Percentiles rank a stretch among this genome's conserved stretches.
Evolutionary conservation across 2,113 vertebrate genomes (phyloP).

Genomic region (Elgaria multicarinata): DNA sequence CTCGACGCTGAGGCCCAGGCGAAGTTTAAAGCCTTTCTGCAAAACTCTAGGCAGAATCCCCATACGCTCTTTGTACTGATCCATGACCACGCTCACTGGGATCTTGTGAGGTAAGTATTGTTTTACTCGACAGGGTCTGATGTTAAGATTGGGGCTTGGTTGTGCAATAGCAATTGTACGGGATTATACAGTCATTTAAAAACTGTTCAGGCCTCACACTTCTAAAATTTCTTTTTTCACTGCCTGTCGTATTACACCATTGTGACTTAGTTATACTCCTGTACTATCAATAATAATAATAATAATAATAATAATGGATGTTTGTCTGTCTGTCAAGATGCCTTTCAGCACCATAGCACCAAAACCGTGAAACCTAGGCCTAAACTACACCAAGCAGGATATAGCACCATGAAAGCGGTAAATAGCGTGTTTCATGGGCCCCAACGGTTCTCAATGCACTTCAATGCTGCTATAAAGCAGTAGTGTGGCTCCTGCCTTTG

Average conservation of each 20-base stretch:
- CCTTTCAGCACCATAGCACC: no score
- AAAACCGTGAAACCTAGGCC: no score
- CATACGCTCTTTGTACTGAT: constrained; percentile 95
- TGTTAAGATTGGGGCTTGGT: neutral
- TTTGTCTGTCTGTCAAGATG: no score
- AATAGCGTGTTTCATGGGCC: no score
- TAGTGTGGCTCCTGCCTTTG: no score
- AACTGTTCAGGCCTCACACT: neutral
- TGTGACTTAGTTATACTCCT: neutral
- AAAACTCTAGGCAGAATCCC: constrained; percentile 89
- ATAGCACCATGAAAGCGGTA: no score
- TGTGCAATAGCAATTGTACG: neutral
- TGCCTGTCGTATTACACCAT: neutral
- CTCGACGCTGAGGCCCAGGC: constrained; percentile 86
- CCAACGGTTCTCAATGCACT: no score
- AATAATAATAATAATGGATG: no score
- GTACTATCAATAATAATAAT: neutral
- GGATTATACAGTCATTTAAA: neutral
- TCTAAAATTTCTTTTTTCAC: neutral
- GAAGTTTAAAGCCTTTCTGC: constrained; percentile 88
- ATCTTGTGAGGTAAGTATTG: constrained; percentile 86
- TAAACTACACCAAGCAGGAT: no score
- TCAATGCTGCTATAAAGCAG: no score
- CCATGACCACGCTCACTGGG: constrained; percentile 97
- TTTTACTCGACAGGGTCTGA: neutral